Evolutionary conservation across 1,140 invertebrate genomes (phyloP), one percentile per base, ranked within the genome.

Genomic region (Battus philenor): DNA sequence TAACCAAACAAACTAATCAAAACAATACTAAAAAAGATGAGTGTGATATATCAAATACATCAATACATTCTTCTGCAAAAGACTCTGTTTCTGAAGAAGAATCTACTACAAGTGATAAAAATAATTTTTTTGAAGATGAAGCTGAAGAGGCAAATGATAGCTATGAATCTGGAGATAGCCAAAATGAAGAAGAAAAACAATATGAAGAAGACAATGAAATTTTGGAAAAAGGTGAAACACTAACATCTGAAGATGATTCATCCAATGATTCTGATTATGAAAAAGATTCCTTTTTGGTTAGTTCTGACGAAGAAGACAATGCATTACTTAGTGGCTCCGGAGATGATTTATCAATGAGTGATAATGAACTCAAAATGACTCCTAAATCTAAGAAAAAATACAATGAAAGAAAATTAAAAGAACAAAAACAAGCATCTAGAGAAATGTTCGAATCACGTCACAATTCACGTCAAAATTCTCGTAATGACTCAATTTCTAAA

Each of bases 361-460:
- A 78, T 43, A 77, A 84, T 50, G 83, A 86, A 59, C 59, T 86
- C 13, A 73, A 60, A 24, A 76, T 82, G 65, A 76, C 59, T 2
- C 27, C 55, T 30, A 73, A 74, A 47, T 85, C 81, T n/a, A 86
- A 86, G 57, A 66, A 70, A 38, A 86, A 85, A 56, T 84, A 58
- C 53, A 60, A 86, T 46, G 64, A 74, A 46, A 66, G 68, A 4
- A 80, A 78, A 58, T 20, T 43, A 3, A 84, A 85, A 63, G 69
- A 82, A 64, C 74, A 75, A 44, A 86, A 83, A 44, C 65, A 68
- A 33, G 79, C 75, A 6, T 86, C 83, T 0, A 69, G 62, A 50
- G 81, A 86, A 68, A 85, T 86, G 76, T 86, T 54, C 65, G 61
- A 70, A 47, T 58, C 81, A 9, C 62, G 81, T 11, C 79, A 86